A percentile compares a stretch with the other conserved stretches of the same genome.
Conservation (phyloP, 1,140 invertebrate genomes). For the Aphelinus atriplicis region DNA sequence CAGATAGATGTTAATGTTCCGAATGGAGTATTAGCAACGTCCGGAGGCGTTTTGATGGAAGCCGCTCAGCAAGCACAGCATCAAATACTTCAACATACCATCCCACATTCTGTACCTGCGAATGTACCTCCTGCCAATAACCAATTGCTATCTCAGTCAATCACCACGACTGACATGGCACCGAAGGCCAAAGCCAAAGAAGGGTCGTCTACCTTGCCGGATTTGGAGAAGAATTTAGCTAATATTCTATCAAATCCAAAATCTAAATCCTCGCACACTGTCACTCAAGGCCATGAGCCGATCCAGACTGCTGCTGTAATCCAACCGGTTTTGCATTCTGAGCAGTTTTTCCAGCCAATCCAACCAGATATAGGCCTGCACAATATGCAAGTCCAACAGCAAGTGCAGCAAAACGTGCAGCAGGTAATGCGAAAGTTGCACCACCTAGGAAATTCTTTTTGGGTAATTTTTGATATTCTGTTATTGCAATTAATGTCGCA, state of each 20-base stretch:
- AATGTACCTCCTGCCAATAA: slow-evolving; percentile 20
- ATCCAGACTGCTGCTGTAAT: slow-evolving; percentile 34
- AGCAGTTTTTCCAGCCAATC: slow-evolving; percentile 61
- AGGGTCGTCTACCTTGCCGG: slow-evolving; percentile 61
- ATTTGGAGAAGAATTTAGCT: slow-evolving; percentile 63
- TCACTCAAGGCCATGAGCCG: slow-evolving; percentile 49
- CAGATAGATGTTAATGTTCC: slow-evolving; percentile 15
- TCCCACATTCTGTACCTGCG: slow-evolving; percentile 29
- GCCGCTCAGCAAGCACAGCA: slow-evolving; percentile 43
- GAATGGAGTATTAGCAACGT: slow-evolving; percentile 16
- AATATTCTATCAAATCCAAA: slow-evolving; percentile 65
- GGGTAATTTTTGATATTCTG: slow-evolving; percentile 30
- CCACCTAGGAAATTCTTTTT: slow-evolving; percentile 32
- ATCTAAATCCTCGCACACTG: slow-evolving; percentile 56
- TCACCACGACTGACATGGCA: slow-evolving; percentile 43
- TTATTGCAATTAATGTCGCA: too few species aligned
- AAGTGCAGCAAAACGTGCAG: slow-evolving; percentile 50
- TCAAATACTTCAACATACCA: slow-evolving; percentile 42
- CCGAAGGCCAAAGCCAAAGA: slow-evolving; percentile 61
- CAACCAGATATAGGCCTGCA: slow-evolving; percentile 52
- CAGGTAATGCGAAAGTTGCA: slow-evolving; percentile 40
- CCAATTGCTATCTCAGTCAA: slow-evolving; percentile 40
- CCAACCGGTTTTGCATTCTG: slow-evolving; percentile 50
- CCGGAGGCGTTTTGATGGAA: slow-evolving; percentile 21
- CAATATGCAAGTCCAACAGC: slow-evolving; percentile 47